phyloP scores from a whole-genome alignment of 2,888 invertebrate species.

The Epistrophe grossulariae region DNA sequence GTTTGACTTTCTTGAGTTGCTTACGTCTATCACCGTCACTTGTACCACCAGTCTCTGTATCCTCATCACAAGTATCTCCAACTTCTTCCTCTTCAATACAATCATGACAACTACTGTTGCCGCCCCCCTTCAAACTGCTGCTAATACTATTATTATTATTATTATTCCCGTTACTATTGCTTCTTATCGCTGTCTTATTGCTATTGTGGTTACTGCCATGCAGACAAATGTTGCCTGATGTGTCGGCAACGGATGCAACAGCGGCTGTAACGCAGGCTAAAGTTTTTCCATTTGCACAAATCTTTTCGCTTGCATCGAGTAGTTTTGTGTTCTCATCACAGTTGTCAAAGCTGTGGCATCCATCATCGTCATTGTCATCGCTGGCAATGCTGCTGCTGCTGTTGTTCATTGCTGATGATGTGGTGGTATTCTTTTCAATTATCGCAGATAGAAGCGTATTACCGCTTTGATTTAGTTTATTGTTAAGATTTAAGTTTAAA shows the following conservation, averaged over 20 bases:
- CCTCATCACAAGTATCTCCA: constrained; percentile 75
- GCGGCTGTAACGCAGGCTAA: constrained; percentile 20
- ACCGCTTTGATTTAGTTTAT: constrained; percentile 69
- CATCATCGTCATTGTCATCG: constrained; percentile 77
- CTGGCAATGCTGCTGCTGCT: constrained; percentile 76
- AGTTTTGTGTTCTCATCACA: constrained; percentile 81
- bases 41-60: constrained; percentile 77
- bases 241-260: constrained; percentile 27
- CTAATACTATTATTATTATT: constrained; percentile 58
- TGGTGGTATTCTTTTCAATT: constrained; percentile 77
- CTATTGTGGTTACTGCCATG: constrained; percentile 78
- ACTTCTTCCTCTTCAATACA: constrained; percentile 71
- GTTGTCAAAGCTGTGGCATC: constrained; percentile 73
- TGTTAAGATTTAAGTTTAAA: constrained; percentile 65
- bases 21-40: constrained; percentile 80
- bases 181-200: constrained; percentile 60
- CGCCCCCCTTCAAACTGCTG: constrained; percentile 69
- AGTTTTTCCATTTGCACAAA: constrained; percentile 52
- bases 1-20: constrained; percentile 80
- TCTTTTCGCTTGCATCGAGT: constrained; percentile 77
- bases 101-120: constrained; percentile 63
- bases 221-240: constrained; percentile 64
- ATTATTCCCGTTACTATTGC: constrained; percentile 64
- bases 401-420: constrained; percentile 75
- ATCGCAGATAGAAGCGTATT: constrained; percentile 70